A percentile compares a stretch with the other conserved stretches of the same genome.
phyloP scores from a whole-genome alignment of 2,797 vertebrate genomes.

The Oreochromis grahami region DNA sequence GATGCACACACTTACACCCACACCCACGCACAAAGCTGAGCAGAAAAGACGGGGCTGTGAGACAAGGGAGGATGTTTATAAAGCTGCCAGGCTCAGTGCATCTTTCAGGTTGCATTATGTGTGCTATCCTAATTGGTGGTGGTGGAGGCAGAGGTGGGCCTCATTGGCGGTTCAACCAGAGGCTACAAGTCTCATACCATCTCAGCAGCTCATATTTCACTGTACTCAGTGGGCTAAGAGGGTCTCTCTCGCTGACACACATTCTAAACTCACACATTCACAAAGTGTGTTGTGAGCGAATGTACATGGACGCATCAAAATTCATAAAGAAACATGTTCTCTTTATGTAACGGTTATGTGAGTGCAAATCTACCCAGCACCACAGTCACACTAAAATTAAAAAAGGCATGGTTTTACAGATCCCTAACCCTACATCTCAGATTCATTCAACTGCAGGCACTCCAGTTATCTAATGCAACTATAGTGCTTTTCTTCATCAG shows the following conservation, averaged over 20 bases:
- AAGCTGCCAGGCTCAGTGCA: constrained; percentile 57
- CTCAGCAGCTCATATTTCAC: constrained; percentile 70
- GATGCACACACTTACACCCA: constrained; percentile 19
- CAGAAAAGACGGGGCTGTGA: constrained; percentile 10
- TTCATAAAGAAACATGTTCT: background rate
- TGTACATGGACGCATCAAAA: background rate
- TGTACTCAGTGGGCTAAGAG: constrained; percentile 42
- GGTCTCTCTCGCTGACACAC: background rate
- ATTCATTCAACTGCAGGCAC: constrained; percentile 4
- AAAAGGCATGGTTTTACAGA: background rate
- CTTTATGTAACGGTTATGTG: background rate
- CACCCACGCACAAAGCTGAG: constrained; percentile 28
- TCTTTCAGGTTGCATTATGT: constrained; percentile 67
- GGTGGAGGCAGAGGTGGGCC: constrained; percentile 60
- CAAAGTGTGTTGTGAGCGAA: background rate
- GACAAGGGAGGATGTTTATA: constrained; percentile 65
- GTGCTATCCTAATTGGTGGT: constrained; percentile 67
- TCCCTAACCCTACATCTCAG: background rate
- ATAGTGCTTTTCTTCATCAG: constrained; percentile 5
- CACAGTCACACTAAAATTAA: background rate
- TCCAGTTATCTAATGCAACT: background rate
- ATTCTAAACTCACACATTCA: background rate
- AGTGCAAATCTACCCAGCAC: background rate
- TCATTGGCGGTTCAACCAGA: constrained; percentile 65
- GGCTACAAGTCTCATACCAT: constrained; percentile 58